Evolutionary conservation across 1,140 invertebrate genomes (phyloP), one percentile per base, ranked within the genome.

Genomic region (Saccostrea cuccullata): DNA sequence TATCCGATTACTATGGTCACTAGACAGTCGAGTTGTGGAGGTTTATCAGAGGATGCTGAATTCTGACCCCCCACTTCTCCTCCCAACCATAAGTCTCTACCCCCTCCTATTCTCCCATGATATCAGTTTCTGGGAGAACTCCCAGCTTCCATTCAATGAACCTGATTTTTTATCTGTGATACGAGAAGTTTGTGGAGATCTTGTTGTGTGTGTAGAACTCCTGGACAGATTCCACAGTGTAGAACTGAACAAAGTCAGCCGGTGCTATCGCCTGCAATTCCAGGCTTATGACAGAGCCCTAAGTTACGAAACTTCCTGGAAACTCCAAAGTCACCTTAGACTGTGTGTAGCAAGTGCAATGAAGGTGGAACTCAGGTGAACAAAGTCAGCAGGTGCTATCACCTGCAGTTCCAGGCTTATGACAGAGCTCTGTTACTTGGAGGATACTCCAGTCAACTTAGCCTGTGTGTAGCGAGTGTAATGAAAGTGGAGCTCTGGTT

Each of bases 91-190:
- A 55, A 93, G 93, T 87, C 56, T 94, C 23, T 94, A 92, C 89
- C 93, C 93, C 26, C 88, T 93, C 30, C 89, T 87, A 56, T 94
- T 92, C 90, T 67, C 87, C 20, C 94, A 94, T 91, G 94, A 95
- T 82, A 89, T 95, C 87, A 94, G 94, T 86, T 95, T 95, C 88
- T 95, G 94, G 94, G 92, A 93, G 89, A 92, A 92, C 56, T 20
- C 88, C 8, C 84, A 89, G 8, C 36, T 88, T 55, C n/a, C 82
- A 17, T 94, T 95, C 88, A 90, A 93, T 90, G 91, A 92, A 87
- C 40, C 77, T 47, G 70, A 88, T 9, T 91, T 94, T 64, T 87
- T 85, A 70, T 90, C 93, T n/a, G 89, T 93, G 23, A 90, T 95
- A 12, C 82, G 93, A 23, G 89, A 91, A 86, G 86, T 94, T 15